Conservation (phyloP, 1,140 invertebrate species). For the Coelopa frigida region DNA sequence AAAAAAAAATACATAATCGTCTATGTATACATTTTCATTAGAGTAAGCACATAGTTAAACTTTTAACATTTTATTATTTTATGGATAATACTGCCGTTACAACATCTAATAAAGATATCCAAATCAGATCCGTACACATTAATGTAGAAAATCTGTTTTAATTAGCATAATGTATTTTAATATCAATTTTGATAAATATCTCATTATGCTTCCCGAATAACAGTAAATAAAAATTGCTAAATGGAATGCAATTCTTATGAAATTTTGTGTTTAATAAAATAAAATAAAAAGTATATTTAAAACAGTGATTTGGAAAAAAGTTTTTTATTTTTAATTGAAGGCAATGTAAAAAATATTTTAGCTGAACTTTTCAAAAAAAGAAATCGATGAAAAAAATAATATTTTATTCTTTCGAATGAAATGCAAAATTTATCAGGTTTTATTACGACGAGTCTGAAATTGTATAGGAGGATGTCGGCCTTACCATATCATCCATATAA, state of each 20-base stretch:
- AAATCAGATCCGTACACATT: slow-evolving; percentile 13
- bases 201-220: no score
- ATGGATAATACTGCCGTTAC: slow-evolving; percentile 44
- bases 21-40: slow-evolving; percentile 45
- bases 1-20: slow-evolving; percentile 40
- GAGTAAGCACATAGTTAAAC: slow-evolving; percentile 45
- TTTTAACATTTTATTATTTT: slow-evolving; percentile 46
- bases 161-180: no score
- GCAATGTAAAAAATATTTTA: slow-evolving; percentile 2
- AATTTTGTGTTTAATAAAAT: slow-evolving; percentile 25
- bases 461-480: no score
- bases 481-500: no score
- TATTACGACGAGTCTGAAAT: no score
- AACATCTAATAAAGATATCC: slow-evolving; percentile 45
- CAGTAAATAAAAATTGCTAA: no score
- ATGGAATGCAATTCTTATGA: slow-evolving; percentile 34
- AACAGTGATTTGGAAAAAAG: slow-evolving; percentile 14
- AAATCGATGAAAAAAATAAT: not conserved
- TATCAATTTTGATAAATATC: no score
- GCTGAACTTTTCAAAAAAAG: not conserved
- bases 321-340: slow-evolving; percentile 1
- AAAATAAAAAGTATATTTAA: slow-evolving; percentile 4
- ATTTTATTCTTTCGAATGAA: slow-evolving; percentile 6
- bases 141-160: slow-evolving; percentile 8
- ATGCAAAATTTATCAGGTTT: no score